These are phyloP conservation scores for Mus minutoides DNA, from an alignment of 2,797 vertebrate species.

Conservation along the genomic window DNA sequence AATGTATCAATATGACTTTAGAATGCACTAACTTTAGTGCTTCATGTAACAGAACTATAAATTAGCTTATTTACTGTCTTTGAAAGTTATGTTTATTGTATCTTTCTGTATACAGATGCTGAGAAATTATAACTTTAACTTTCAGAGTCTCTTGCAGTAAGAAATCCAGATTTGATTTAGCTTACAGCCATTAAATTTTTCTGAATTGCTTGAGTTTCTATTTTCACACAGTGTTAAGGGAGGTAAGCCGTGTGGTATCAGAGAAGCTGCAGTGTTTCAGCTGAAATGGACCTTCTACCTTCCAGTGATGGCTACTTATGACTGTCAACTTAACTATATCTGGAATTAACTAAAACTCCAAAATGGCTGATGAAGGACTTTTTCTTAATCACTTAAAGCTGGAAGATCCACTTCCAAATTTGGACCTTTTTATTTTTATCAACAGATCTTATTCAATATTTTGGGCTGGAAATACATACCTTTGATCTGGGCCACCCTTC, in stretches of 20 bases:
- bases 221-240: not conserved
- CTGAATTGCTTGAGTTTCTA: not conserved
- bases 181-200: not conserved
- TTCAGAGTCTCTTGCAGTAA: not conserved
- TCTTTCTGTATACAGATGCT: not conserved
- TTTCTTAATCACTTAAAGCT: not conserved
- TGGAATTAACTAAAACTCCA: not conserved
- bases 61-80: not conserved
- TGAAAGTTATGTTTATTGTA: not conserved
- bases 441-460: not conserved
- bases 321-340: not conserved
- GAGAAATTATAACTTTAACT: constrained; percentile 10
- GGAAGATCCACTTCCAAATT: not conserved
- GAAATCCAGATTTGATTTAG: constrained; percentile 10
- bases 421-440: not conserved
- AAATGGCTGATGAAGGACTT: not conserved
- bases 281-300: not conserved
- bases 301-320: not conserved
- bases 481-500: not conserved
- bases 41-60: not conserved
- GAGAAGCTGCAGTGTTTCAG: not conserved
- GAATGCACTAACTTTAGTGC: not conserved
- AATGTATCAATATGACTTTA: not conserved
- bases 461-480: not conserved
- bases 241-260: not conserved